Base-by-base conservation (phyloP, 2,113 vertebrate genomes). In the Strix uralensis region DNA sequence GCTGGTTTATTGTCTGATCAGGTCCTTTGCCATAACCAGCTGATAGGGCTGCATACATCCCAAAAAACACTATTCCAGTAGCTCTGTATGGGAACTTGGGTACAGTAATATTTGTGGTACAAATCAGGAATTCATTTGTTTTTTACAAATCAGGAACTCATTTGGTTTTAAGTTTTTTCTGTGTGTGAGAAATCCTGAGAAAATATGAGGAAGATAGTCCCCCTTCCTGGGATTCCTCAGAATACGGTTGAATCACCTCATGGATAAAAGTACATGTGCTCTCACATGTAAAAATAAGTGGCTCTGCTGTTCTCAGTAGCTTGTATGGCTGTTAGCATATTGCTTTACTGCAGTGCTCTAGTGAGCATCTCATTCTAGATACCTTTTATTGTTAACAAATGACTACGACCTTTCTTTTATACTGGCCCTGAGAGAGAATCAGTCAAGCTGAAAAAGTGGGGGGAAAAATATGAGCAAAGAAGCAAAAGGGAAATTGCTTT, bases 331-430 rank as follows among this genome's bases (percentile, higher is more conserved):
- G 52, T 86, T 54, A 62, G 67, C 67, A 66, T 6, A 3, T 34
- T 74, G 62, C 92, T 86, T 86, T 74, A 86, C 26, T 84, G 69
- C 72, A 79, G 44, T 55, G 44, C 75, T 92, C 30, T 34, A 54
- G 32, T 54, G 59, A 91, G 72, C 44, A 59, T 55, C 93, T 82
- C 65, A 30, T 81, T 87, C 69, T 44, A 59, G 40, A 47, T 70
- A 88, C 79, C 75, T 93, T 77, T 67, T 58, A 55, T 74, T 83
- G 46, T 90, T 81, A 93, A 92, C 59, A 90, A 78, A 81, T 67
- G 47, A 55, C 57, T 51, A 59, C 3, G 29, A 82, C 82, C 80
- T 86, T 86, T 88, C 69, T 84, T 86, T 72, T n/a, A 59, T 61
- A 25, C n/a, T 54, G 30, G 36, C 78, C 69, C 40, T 13, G 36